These are phyloP conservation scores for Leuctra nigra DNA, from an alignment of 2,888 invertebrate species.

Conservation along the genomic window DNA sequence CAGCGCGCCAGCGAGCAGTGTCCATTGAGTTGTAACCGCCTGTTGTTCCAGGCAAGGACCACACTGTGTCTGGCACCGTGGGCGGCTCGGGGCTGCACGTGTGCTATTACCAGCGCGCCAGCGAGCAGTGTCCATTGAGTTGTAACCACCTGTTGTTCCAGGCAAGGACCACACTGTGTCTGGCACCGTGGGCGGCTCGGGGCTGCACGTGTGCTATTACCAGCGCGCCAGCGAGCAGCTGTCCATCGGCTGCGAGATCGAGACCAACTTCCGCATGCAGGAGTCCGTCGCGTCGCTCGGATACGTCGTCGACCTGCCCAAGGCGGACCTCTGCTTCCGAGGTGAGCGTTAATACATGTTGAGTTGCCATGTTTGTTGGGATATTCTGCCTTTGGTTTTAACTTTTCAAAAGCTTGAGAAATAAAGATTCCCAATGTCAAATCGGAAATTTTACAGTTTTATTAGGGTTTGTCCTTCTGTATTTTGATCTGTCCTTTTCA, in stretches of 20 bases:
- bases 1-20: slow-evolving; percentile 89
- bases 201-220: slow-evolving; percentile 86
- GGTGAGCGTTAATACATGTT: slow-evolving; percentile 47
- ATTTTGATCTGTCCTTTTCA: too few relatives aligned
- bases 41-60: slow-evolving; percentile 47
- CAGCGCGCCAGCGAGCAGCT: slow-evolving; percentile 89
- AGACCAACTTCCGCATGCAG: slow-evolving; percentile 83
- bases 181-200: slow-evolving; percentile 59
- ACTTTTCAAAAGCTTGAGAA: too few relatives aligned
- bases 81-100: slow-evolving; percentile 78
- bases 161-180: slow-evolving; percentile 46
- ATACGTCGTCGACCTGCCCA: slow-evolving; percentile 92
- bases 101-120: too few relatives aligned
- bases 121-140: not conserved
- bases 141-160: too few relatives aligned
- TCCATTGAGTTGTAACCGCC: too few relatives aligned
- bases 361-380: not conserved
- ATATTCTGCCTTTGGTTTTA: not conserved
- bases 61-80: slow-evolving; percentile 43
- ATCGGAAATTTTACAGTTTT: too few relatives aligned
- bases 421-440: too few relatives aligned
- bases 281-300: slow-evolving; percentile 88
- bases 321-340: slow-evolving; percentile 89
- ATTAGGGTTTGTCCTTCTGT: too few relatives aligned
- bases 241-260: slow-evolving; percentile 90